These are phyloP conservation scores for Camponotus floridanus DNA, from an alignment of 1,140 invertebrate species.

Conservation along the genomic window DNA sequence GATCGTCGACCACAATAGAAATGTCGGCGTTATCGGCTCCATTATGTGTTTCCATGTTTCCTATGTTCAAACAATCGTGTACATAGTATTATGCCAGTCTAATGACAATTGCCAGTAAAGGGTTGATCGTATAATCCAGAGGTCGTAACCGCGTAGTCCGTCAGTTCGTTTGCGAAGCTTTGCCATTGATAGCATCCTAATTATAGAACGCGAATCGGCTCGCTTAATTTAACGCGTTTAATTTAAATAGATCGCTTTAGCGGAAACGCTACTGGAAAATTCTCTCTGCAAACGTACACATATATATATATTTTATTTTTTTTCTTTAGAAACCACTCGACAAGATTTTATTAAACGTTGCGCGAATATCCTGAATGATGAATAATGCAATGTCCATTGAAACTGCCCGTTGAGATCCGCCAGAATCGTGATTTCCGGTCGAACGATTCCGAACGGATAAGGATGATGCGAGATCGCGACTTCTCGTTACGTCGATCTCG, in stretches of 20 bases:
- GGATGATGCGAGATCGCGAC: conserved; percentile 15
- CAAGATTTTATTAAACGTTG: neutral
- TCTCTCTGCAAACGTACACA: neutral
- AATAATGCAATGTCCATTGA: neutral
- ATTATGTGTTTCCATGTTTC: conserved; percentile 9
- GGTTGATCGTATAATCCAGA: conserved; percentile 37
- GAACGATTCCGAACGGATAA: conserved; percentile 17
- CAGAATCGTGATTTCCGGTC: conserved; percentile 24
- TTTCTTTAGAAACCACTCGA: neutral
- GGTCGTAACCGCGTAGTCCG: conserved; percentile 26
- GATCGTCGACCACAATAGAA: conserved; percentile 31
- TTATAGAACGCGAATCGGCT: conserved; percentile 8
- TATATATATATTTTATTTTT: neutral
- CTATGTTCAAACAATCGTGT: conserved; percentile 5
- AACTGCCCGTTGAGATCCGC: neutral
- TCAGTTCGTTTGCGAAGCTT: conserved; percentile 19
- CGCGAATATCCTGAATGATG: neutral
- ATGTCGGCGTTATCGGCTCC: neutral
- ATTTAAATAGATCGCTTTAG: conserved; percentile 10
- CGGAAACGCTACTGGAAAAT: neutral
- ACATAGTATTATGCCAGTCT: neutral
- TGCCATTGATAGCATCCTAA: conserved; percentile 42
- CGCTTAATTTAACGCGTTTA: conserved; percentile 1
- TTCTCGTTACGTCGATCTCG: conserved; percentile 39
- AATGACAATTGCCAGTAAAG: conserved; percentile 42